Evolutionary conservation across 2,888 invertebrate species (phyloP).

Genomic region (Hetaerina titia): DNA sequence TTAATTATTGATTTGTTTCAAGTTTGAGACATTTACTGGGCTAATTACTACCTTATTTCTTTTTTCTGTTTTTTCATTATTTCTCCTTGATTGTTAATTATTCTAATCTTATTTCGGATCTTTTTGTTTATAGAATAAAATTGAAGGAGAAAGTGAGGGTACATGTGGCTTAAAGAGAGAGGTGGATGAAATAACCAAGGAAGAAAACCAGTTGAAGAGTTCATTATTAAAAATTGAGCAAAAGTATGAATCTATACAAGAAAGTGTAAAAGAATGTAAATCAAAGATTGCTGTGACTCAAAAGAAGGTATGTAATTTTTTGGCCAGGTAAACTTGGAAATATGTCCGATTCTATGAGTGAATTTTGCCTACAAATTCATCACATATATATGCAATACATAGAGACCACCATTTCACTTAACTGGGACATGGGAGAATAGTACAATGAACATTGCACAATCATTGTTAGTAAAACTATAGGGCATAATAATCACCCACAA

Average conservation of each 20-base stretch:
- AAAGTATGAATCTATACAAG: constrained; percentile 82
- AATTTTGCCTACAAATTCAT: no score
- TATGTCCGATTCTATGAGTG: not conserved
- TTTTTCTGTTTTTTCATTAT: no score
- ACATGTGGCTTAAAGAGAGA: constrained; percentile 78
- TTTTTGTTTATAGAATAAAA: constrained; percentile 29
- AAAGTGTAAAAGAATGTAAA: constrained; percentile 80
- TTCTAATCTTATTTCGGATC: not conserved
- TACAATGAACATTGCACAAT: no score
- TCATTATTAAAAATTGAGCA: constrained; percentile 88
- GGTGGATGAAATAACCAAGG: constrained; percentile 81
- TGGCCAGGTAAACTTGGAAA: not conserved
- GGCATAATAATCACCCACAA: no score
- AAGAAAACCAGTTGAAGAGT: constrained; percentile 85
- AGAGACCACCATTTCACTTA: no score
- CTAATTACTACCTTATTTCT: no score
- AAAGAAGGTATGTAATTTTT: constrained; percentile 77
- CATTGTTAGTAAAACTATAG: no score
- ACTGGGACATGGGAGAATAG: no score
- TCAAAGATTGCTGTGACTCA: constrained; percentile 81
- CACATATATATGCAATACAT: no score
- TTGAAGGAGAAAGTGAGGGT: constrained; percentile 45
- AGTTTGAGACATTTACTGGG: no score
- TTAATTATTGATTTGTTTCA: no score
- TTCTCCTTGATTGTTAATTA: no score